Conservation (phyloP, 2,797 vertebrate genomes). For the Poeciliopsis infans region DNA sequence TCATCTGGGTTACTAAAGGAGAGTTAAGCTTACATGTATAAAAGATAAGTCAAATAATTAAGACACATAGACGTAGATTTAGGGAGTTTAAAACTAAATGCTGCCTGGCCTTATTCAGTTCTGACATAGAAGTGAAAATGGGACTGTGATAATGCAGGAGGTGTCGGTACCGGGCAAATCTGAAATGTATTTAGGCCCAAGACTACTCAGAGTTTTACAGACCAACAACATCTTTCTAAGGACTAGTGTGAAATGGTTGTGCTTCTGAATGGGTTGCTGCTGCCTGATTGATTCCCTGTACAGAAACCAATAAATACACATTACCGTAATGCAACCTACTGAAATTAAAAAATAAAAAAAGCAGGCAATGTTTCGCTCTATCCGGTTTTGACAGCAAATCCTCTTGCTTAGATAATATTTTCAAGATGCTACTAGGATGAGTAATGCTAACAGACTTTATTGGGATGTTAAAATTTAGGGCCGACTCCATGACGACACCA, state of each 20-base stretch:
- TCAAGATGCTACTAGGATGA: neutral
- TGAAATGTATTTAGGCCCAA: neutral
- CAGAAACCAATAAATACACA: neutral
- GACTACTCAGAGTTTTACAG: neutral
- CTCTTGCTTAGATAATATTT: neutral
- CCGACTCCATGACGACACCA: neutral
- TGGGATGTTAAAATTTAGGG: neutral
- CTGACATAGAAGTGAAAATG: neutral
- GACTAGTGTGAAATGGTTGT: neutral
- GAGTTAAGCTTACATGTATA: neutral
- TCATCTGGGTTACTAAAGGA: neutral
- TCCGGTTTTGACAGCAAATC: neutral
- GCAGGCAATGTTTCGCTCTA: neutral
- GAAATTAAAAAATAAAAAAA: neutral
- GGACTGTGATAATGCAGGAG: neutral
- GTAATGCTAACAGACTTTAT: neutral
- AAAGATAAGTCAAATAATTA: neutral
- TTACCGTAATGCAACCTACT: neutral
- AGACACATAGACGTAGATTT: neutral
- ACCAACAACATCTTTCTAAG: neutral
- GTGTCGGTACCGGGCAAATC: neutral
- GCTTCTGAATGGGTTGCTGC: neutral
- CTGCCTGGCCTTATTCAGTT: neutral
- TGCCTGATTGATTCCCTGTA: neutral
- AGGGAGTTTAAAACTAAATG: neutral